These are phyloP conservation scores for Chamaetylas fuelleborni DNA, from an alignment of 2,113 vertebrate genomes.

Conservation along the genomic window DNA sequence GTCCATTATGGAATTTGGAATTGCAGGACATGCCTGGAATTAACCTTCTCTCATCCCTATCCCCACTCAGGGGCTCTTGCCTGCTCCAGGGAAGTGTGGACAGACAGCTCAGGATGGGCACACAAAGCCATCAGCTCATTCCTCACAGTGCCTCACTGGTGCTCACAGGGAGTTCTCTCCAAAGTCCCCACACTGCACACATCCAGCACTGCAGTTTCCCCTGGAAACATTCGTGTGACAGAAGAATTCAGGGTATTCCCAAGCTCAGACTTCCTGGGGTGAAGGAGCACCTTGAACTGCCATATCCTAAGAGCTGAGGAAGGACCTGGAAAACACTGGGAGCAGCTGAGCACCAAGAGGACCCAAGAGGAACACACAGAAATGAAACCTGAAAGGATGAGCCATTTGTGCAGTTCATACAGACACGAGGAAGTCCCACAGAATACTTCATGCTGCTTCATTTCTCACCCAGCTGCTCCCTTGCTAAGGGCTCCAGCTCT, in stretches of 20 bases:
- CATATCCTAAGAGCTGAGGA: too few relatives aligned
- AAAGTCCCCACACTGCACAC: accelerated
- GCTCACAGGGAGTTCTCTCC: not conserved
- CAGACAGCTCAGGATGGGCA: not conserved
- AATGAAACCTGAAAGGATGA: too few relatives aligned
- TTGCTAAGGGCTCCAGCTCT: too few relatives aligned
- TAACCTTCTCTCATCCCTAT: not conserved
- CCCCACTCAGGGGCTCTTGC: not conserved
- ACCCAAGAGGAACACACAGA: not conserved
- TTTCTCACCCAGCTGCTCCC: too few relatives aligned
- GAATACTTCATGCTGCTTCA: too few relatives aligned
- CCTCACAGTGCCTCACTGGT: not conserved
- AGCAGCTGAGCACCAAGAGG: not conserved
- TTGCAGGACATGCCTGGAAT: not conserved
- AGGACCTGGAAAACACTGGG: too few relatives aligned
- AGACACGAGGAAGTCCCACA: too few relatives aligned
- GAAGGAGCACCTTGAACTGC: not conserved
- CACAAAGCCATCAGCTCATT: not conserved
- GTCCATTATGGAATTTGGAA: not conserved
- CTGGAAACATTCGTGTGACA: not conserved
- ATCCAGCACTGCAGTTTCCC: not conserved
- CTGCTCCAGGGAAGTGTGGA: not conserved
- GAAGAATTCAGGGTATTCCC: not conserved
- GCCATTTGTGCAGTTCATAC: too few relatives aligned
- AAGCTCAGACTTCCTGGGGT: not conserved